Evolutionary conservation across 2,888 invertebrate genomes (phyloP), one percentile per base, ranked within the genome.

Genomic region (Aspidapion aeneum): DNA sequence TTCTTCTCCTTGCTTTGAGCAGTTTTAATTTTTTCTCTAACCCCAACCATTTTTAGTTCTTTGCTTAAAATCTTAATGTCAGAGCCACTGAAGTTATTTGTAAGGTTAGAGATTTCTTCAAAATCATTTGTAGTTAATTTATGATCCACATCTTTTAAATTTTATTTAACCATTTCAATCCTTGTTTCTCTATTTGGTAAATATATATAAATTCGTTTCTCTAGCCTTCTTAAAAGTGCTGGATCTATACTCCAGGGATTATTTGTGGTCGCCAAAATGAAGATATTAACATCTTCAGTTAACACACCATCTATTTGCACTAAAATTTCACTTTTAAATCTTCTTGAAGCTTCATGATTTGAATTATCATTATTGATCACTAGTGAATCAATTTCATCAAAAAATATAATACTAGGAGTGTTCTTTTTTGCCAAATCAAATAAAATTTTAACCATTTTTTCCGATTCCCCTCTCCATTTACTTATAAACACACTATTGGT

Each of bases 401-500:
- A 86, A 79, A 97, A 97, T 72, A 97, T 92, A 9, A 94, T 91
- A 0, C 95, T 90, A 0, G 97, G 97, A 0, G 94, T 88, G 74
- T 91, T 89, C 75, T 71, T 70, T 68, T 75, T 77, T 17, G 97
- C 96, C 79, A 95, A 82, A 70, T 96, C 93, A 78, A 96, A 96
- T 55, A 97, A 82, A 0, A 94, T 89, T 81, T 93, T 88, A 54
- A 97, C 85, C 71, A 95, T 88, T 80, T 96, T 96, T 81, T 97
- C 97, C 0, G 96, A 96, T 72, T 97, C 97, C 0, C 97, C 97
- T 21, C 96, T 83, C 96, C 96, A 97, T 80, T 98, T 98, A 74
- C 93, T 94, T n/a, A 96, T 87, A 54, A 97, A 86, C 1, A 91
- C 89, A 73, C 95, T 67, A 65, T 94, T 90, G 1, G 94, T 90